Base-by-base conservation (phyloP, 2,113 vertebrate genomes). In the Atrichornis clamosus region DNA sequence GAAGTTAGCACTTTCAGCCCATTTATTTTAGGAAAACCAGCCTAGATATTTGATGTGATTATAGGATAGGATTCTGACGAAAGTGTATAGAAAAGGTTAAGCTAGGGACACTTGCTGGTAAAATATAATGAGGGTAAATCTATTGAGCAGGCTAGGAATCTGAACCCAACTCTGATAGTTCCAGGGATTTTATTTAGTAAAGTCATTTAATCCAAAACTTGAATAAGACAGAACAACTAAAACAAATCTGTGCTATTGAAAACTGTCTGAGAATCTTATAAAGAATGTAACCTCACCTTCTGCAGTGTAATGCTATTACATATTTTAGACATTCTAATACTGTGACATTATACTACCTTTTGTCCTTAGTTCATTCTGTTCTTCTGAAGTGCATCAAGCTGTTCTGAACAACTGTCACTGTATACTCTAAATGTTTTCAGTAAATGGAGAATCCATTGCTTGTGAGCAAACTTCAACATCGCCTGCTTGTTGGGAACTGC, bases 401-500 rank as follows among this genome's bases (percentile, higher is more conserved):
- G 1, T 42, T 76, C 62, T 46, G 55, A 89, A 81, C 56, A 84
- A 41, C 60, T 81, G 11, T 65, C 22, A 44, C 75, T 86, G 42
- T 89, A 47, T 76, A 26, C 65, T 87, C n/a, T 76, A 91, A 81
- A 88, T 84, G 11, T 91, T 96, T 96, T 91, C 60, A 37, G 41
- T 92, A 74, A 87, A 56, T 14, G 21, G 37, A 64, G 58, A 69
- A 80, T 65, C 46, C 62, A 11, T 74, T 92, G 56, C 37, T 89
- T 70, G 69, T 73, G 23, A 87, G 56, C 49, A 68, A 77, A 78
- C 35, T 89, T 75, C 26, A 67, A 6, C 74, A 42, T 76, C 35
- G 39, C 53, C 0, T 19, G 16, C 35, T 89, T 83, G 49, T 70
- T 93, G 41, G 26, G 69, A 94, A 41, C 46, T 4, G 1, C 35